phyloP scores from a whole-genome alignment of 1,140 invertebrate genomes.

The Babylonia areolata region DNA sequence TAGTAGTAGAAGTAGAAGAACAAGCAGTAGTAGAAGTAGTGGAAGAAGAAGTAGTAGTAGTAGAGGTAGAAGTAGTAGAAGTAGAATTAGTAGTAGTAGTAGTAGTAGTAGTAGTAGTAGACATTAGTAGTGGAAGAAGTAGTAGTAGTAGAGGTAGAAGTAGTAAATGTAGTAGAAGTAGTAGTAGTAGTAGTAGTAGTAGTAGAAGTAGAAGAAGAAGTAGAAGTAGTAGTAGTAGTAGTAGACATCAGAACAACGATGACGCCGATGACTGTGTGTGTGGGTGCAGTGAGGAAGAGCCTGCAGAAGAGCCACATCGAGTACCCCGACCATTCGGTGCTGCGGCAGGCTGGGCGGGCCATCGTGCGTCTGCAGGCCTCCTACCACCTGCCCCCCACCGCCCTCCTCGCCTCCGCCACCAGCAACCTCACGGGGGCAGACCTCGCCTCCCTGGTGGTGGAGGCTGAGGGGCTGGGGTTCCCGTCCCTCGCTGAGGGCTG shows the following conservation, averaged over 20 bases:
- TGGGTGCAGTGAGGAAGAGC: constrained; percentile 25
- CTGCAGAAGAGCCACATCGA: constrained; percentile 7
- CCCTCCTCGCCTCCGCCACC: not conserved
- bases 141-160: too few species aligned
- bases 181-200: too few species aligned
- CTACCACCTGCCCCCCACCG: constrained; percentile 23
- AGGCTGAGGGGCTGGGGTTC: constrained; percentile 17
- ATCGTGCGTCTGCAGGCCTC: constrained; percentile 38
- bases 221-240: too few species aligned
- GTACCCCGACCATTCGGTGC: constrained; percentile 4
- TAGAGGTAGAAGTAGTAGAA: too few species aligned
- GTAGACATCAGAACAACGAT: not conserved
- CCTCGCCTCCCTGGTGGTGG: not conserved
- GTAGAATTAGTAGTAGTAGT: too few species aligned
- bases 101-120: too few species aligned
- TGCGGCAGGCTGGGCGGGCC: constrained; percentile 21
- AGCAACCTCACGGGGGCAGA: constrained; percentile 17
- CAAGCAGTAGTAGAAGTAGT: too few species aligned
- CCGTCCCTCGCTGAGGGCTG: constrained; percentile 2
- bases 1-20: too few species aligned
- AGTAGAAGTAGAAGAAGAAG: too few species aligned
- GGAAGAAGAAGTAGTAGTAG: too few species aligned
- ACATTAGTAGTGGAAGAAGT: too few species aligned
- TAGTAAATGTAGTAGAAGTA: too few species aligned
- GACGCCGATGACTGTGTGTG: not conserved